Evolutionary conservation across 2,113 vertebrate species (phyloP), one percentile per base, ranked within the genome.

Genomic region (Tragelaphus buxtoni): DNA sequence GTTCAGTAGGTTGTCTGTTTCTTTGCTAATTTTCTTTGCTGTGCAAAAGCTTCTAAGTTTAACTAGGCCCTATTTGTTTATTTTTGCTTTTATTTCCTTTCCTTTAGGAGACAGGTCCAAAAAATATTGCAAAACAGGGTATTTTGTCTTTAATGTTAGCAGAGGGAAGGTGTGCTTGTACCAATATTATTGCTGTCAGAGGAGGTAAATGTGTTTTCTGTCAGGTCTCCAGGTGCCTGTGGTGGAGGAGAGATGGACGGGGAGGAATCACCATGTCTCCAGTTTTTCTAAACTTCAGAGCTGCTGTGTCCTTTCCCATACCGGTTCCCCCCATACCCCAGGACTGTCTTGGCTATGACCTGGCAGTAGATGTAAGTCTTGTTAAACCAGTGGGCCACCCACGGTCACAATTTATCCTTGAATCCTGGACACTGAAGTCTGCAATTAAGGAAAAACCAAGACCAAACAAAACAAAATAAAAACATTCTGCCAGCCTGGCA

Each of bases 381-480:
- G 32, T 82, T 12, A n/a, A 65, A 79, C 6, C 35, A 39, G 5
- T 8, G 42, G 93, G n/a, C 91, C 97, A 95, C 58, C 61, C 88
- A 93, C 28, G 7, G 35, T 61, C 58, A 63, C 13, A 24, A 18
- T 53, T 83, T 13, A 61, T 69, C 47, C 86, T 80, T 85, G n/a
- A 94, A 90, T 55, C 74, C 56, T 90, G 45, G 56, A 61, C 95
- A 96, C 56, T 82, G 60, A 22, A 88, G 51, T 82, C 58, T 86
- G 72, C 88, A 93, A 65, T 89, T 86, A 87, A 94, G 88, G 63
- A 92, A 79, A 89, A 58, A 90, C 30, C 58, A 91, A 95, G 49
- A 83, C 58, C 49, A 97, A 94, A 87, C 60, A 32, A 95, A 82
- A 79, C 51, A 63, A 88, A 74, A 65, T 45, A 74, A 83, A 85